Evolutionary conservation across 2,797 vertebrate genomes (phyloP).

Genomic region (Eulemur coronatus): DNA sequence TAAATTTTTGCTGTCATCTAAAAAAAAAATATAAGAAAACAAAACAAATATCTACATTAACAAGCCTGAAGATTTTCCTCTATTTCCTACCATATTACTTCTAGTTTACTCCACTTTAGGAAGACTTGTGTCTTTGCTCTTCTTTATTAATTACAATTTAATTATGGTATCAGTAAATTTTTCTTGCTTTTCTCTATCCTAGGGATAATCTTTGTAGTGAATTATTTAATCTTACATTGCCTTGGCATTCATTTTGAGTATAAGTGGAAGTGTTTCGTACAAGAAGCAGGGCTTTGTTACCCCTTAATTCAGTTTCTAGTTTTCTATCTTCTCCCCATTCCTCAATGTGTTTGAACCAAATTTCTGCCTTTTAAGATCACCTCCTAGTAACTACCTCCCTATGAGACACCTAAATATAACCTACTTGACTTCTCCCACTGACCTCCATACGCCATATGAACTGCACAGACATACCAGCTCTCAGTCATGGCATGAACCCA

Average conservation of each 20-base stretch:
- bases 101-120: neutral
- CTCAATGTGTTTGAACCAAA: neutral
- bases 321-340: neutral
- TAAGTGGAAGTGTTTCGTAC: neutral
- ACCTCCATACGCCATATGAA: accelerated
- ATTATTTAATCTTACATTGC: neutral
- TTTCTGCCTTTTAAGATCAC: neutral
- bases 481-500: neutral
- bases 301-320: neutral
- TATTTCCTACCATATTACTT: neutral
- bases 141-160: neutral
- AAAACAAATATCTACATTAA: neutral
- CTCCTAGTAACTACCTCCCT: neutral
- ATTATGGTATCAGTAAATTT: neutral
- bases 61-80: neutral
- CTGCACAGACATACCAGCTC: neutral
- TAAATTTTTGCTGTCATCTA: neutral
- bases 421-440: too few species aligned
- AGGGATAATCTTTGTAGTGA: neutral
- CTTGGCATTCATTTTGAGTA: neutral
- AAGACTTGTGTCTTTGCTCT: neutral
- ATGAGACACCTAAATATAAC: neutral
- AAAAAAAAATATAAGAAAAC: neutral
- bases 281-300: neutral
- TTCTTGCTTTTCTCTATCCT: neutral